Evolutionary conservation across 37 sponge, comb jelly and placozoan species (phyloP), one percentile per base, ranked within the genome.

Genomic region (Petrosia ficiformis): DNA sequence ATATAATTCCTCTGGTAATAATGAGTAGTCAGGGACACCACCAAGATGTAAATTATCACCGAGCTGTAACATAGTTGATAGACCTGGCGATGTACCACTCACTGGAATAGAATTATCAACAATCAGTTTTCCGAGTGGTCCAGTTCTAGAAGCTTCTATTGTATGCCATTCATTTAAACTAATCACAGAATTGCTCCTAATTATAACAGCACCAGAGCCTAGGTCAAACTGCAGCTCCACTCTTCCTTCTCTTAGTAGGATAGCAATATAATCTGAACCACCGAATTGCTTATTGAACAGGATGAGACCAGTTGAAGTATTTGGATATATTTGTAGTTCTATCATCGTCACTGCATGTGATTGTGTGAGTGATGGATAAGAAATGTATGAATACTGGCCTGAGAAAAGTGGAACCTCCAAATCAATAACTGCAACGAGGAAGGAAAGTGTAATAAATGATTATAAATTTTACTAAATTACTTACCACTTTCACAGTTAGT

Each of bases 211-310:
- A 2, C 89, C 83, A 29, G 79, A 78, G 1, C 89, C 89, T 31
- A 88, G 73, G 41, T 88, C 76, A 61, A 72, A 88, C 24, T 83
- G 57, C 22, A 82, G 75, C 42, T 88, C 68, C 39, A 88, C 44
- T 39, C 70, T 29, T 0, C 48, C 38, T 1, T 73, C 40, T 1
- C 82, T 30, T 4, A 88, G 52, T 6, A 72, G 37, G 21, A 88
- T 3, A 25, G 89, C 71, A 2, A 88, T 11, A 54, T 82, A 88
- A 36, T 88, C 89, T 2, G 22, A 2, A 0, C 24, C 0, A 38
- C 75, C 40, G 65, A 59, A 4, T 58, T 86, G 57, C 0, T 83
- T 83, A 58, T 43, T 67, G 39, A 82, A 88, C 56, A 88, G 73
- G 28, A 88, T 6, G 3, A 82, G 63, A 2, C 89, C 89, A 73